Conservation (phyloP, 1,140 invertebrate species). For the Microplitis mediator region DNA sequence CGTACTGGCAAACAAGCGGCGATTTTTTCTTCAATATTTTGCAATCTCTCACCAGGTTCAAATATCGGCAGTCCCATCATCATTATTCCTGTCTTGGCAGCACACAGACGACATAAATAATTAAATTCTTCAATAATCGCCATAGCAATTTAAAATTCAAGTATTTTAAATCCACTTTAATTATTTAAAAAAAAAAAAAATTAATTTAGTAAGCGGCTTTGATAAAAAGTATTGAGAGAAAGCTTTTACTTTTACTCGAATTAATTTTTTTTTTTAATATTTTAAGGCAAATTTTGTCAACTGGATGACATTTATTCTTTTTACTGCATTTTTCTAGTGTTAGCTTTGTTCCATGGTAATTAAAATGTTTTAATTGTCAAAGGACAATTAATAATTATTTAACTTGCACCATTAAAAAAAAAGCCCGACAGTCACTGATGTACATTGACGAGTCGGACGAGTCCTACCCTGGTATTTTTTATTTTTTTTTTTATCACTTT, state of each 20-base stretch:
- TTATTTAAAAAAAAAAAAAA: constrained; percentile 9
- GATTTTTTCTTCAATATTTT: constrained; percentile 68
- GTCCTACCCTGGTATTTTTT: too few species aligned
- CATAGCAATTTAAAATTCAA: constrained; percentile 42
- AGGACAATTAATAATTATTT: background rate
- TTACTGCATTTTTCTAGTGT: background rate
- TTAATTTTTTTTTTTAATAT: background rate
- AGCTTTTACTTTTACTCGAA: background rate
- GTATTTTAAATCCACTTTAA: background rate
- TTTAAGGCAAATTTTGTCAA: background rate
- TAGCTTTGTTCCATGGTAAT: background rate
- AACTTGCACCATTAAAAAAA: too few species aligned
- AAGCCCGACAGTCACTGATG: too few species aligned
- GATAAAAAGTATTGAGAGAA: background rate
- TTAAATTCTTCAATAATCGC: constrained; percentile 69
- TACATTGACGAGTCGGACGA: too few species aligned
- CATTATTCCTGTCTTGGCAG: constrained; percentile 63
- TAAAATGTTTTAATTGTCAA: background rate
- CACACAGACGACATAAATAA: constrained; percentile 67
- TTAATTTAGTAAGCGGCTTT: background rate
- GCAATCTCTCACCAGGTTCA: constrained; percentile 62
- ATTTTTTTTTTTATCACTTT: too few species aligned
- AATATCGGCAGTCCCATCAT: constrained; percentile 66
- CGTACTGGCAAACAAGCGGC: constrained; percentile 66
- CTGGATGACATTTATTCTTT: background rate